These are phyloP conservation scores for Eciton burchellii DNA, from an alignment of 1,140 invertebrate genomes.

Conservation along the genomic window DNA sequence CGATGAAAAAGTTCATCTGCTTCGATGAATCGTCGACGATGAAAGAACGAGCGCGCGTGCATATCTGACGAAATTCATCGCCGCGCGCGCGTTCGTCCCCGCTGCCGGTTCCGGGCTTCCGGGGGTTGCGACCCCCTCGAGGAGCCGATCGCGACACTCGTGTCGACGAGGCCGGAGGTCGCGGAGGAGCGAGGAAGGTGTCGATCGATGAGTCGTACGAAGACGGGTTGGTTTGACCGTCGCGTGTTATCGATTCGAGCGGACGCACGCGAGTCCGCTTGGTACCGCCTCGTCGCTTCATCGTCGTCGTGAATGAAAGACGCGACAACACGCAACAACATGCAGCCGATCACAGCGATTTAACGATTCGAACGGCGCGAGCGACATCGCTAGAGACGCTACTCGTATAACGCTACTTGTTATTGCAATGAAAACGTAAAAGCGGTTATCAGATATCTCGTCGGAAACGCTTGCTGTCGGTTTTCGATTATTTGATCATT, in stretches of 20 bases:
- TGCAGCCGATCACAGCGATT: slow-evolving; percentile 27
- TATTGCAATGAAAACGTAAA: too few species aligned
- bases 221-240: slow-evolving; percentile 70
- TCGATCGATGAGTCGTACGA: slow-evolving; percentile 69
- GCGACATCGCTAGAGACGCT: too few species aligned
- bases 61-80: slow-evolving; percentile 66
- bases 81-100: not conserved
- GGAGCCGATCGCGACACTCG: slow-evolving; percentile 13
- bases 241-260: slow-evolving; percentile 69
- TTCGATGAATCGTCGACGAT: not conserved
- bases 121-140: slow-evolving; percentile 54
- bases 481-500: too few species aligned
- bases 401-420: too few species aligned
- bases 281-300: slow-evolving; percentile 41
- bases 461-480: too few species aligned
- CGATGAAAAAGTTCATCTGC: not conserved
- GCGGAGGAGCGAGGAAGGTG: slow-evolving; percentile 38
- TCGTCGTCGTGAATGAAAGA: slow-evolving; percentile 64
- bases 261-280: slow-evolving; percentile 57
- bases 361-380: slow-evolving; percentile 21
- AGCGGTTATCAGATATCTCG: too few species aligned
- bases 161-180: slow-evolving; percentile 7
- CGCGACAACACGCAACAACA: slow-evolving; percentile 31
- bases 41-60: slow-evolving; percentile 27
- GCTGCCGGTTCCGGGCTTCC: slow-evolving; percentile 21